Evolutionary conservation across 2,888 invertebrate genomes (phyloP).

Genomic region (Harpalus rufipes): DNA sequence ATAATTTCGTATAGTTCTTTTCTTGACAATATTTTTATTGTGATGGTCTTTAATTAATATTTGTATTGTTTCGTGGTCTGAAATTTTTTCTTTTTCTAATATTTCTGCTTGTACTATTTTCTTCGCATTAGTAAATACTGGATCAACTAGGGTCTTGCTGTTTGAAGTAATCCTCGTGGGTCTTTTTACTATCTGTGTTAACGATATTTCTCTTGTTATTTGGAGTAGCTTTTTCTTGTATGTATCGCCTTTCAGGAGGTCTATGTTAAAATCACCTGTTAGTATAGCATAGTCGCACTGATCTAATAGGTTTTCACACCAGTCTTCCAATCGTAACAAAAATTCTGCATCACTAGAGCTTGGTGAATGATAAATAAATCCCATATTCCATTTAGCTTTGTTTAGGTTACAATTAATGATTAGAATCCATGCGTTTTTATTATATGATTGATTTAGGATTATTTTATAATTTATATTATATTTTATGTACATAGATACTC

Average conservation of each 20-base stretch:
- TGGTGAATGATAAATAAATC: conserved; percentile 21
- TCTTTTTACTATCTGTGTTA: conserved; percentile 8
- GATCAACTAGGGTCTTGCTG: conserved; percentile 25
- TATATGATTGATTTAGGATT: neutral
- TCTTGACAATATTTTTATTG: neutral
- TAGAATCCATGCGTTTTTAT: conserved; percentile 1
- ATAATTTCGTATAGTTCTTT: too few species aligned
- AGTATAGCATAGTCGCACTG: conserved; percentile 21
- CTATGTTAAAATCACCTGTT: too few species aligned
- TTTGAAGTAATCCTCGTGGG: conserved; percentile 32
- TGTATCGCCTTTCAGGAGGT: conserved; percentile 16
- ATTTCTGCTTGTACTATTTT: neutral
- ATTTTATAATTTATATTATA: conserved; percentile 21
- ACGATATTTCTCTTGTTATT: neutral
- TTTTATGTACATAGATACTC: conserved; percentile 38
- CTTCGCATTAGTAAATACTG: conserved; percentile 10
- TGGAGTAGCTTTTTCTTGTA: conserved; percentile 16
- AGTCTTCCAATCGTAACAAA: neutral
- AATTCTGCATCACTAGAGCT: conserved; percentile 38
- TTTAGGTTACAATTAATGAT: conserved; percentile 5
- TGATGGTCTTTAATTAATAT: conserved; percentile 10
- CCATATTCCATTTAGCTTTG: conserved; percentile 10
- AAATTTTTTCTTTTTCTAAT: conserved; percentile 11
- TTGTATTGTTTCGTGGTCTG: conserved; percentile 20
- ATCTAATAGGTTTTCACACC: conserved; percentile 10